Conservation (phyloP, 2,888 invertebrate species). For the Rhagium mordax region DNA sequence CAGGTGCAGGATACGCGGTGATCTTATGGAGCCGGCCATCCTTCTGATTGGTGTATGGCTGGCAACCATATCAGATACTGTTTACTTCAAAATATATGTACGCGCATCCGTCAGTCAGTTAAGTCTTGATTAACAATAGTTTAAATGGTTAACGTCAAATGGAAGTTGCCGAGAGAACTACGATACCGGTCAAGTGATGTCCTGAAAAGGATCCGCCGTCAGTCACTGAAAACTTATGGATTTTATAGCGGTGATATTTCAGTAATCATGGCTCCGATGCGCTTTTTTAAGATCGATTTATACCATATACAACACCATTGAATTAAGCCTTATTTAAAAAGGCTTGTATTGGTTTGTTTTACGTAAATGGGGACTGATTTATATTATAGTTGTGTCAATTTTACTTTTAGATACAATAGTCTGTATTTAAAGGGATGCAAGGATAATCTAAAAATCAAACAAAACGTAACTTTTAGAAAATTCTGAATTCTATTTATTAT, state of each 20-base stretch:
- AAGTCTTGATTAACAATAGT: constrained; percentile 59
- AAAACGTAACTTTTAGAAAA: no score
- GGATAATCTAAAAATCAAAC: no score
- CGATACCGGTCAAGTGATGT: constrained; percentile 29
- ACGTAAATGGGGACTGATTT: constrained; percentile 33
- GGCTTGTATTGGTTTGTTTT: neutral
- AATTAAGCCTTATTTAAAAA: constrained; percentile 32
- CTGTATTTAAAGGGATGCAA: no score
- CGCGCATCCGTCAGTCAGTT: constrained; percentile 52
- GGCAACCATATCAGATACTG: constrained; percentile 62
- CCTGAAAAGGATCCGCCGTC: constrained; percentile 37
- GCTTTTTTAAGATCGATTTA: constrained; percentile 34
- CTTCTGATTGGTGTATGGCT: constrained; percentile 60
- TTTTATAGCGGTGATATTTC: constrained; percentile 46
- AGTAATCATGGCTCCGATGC: constrained; percentile 31
- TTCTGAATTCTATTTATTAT: no score
- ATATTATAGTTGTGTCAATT: constrained; percentile 11
- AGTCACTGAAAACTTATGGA: constrained; percentile 43
- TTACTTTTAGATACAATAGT: neutral
- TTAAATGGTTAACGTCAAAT: constrained; percentile 43
- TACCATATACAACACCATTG: constrained; percentile 31
- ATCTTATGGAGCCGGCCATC: constrained; percentile 46
- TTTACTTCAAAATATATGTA: constrained; percentile 56
- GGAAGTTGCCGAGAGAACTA: constrained; percentile 37
- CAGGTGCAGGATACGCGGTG: constrained; percentile 57